Conservation (phyloP, 1,140 invertebrate species). For the Orius laevigatus region DNA sequence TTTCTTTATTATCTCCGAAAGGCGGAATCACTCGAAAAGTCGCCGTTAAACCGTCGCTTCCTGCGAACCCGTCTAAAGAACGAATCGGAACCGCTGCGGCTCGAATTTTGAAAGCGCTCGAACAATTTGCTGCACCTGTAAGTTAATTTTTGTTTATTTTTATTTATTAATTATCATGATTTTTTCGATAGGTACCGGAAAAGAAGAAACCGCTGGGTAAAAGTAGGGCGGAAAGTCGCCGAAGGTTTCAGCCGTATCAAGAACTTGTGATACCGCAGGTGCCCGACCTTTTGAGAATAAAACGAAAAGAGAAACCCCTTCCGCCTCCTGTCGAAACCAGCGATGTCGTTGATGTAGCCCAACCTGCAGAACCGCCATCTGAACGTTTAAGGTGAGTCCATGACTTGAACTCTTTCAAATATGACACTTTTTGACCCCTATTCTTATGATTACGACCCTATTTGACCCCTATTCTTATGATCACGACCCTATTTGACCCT, state of each 20-base stretch:
- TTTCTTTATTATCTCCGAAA: constrained; percentile 3
- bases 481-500: too few relatives aligned
- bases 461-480: too few relatives aligned
- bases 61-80: constrained; percentile 26
- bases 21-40: constrained; percentile 29
- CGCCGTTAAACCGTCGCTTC: constrained; percentile 27
- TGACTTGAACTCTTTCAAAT: neutral
- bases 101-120: constrained; percentile 50
- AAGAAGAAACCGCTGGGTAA: too few relatives aligned
- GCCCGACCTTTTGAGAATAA: constrained; percentile 11
- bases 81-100: constrained; percentile 39
- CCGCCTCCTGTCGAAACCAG: neutral
- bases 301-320: constrained; percentile 5
- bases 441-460: neutral
- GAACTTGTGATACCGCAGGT: constrained; percentile 12
- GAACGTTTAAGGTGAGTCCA: neutral
- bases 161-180: too few relatives aligned
- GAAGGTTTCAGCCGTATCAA: constrained; percentile 7
- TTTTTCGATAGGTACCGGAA: too few relatives aligned
- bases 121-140: constrained; percentile 54
- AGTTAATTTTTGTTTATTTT: constrained; percentile 19
- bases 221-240: too few relatives aligned
- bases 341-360: too few relatives aligned
- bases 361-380: too few relatives aligned
- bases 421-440: neutral